phyloP scores from a whole-genome alignment of 2,888 invertebrate genomes.

The Epistrophe eligans region DNA sequence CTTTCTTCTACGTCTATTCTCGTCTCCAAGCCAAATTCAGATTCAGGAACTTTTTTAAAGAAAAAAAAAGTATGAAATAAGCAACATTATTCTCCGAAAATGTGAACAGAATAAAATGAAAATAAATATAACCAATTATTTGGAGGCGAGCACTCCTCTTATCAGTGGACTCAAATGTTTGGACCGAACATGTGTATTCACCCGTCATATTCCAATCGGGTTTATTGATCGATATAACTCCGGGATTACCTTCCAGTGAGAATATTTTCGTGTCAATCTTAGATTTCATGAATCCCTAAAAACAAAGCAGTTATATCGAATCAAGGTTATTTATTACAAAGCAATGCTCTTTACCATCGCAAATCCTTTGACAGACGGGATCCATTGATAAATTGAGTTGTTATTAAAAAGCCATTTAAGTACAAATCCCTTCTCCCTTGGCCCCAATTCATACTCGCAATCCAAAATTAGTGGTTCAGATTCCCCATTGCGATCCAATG shows the following conservation, averaged over 20 bases:
- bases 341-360: slow-evolving; percentile 80
- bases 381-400: slow-evolving; percentile 84
- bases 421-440: slow-evolving; percentile 83
- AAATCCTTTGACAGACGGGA: slow-evolving; percentile 83
- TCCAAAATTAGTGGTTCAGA: slow-evolving; percentile 83
- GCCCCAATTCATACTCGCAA: slow-evolving; percentile 83
- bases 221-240: slow-evolving; percentile 83
- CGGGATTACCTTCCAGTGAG: slow-evolving; percentile 82
- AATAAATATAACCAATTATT: slow-evolving; percentile 81
- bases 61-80: neutral
- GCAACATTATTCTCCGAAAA: neutral
- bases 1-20: slow-evolving; percentile 82
- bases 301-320: slow-evolving; percentile 60
- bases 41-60: slow-evolving; percentile 81
- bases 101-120: slow-evolving; percentile 45
- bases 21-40: slow-evolving; percentile 83
- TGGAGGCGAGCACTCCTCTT: slow-evolving; percentile 83
- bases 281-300: slow-evolving; percentile 83
- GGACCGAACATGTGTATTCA: slow-evolving; percentile 84
- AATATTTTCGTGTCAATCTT: slow-evolving; percentile 83
- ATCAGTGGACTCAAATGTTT: slow-evolving; percentile 84
- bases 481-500: slow-evolving; percentile 82
- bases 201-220: slow-evolving; percentile 84
- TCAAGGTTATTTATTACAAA: slow-evolving; percentile 77
- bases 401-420: slow-evolving; percentile 84